phyloP scores from a whole-genome alignment of 2,797 vertebrate species.

The Sternarchorhynchus goeldii region DNA sequence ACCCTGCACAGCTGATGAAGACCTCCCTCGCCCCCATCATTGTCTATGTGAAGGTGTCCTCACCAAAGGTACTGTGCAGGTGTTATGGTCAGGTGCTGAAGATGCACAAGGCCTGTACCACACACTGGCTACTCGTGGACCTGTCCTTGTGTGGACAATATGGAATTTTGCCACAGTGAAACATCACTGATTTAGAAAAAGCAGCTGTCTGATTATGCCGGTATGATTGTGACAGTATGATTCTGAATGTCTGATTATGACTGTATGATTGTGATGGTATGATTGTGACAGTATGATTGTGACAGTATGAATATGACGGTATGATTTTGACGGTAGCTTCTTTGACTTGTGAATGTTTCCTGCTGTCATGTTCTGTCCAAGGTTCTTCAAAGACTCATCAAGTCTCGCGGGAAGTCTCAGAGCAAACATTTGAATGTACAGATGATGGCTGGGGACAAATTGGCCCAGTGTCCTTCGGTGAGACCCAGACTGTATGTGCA shows the following conservation, averaged over 20 bases:
- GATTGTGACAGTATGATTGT: too few species aligned
- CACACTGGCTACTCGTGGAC: neutral
- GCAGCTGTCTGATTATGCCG: too few species aligned
- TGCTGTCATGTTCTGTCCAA: conserved; percentile 56
- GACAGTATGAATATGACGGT: too few species aligned
- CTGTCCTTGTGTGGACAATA: too few species aligned
- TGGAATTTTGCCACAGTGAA: too few species aligned
- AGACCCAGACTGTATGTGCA: conserved; percentile 23
- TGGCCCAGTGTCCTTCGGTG: conserved; percentile 93
- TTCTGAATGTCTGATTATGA: too few species aligned
- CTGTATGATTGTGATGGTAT: too few species aligned
- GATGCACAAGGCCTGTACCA: neutral
- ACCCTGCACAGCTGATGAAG: conserved; percentile 92
- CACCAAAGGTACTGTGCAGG: conserved; percentile 82
- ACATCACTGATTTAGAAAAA: too few species aligned
- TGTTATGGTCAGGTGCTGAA: neutral
- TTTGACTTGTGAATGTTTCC: neutral
- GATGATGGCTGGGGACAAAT: conserved; percentile 96
- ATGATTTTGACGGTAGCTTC: too few species aligned
- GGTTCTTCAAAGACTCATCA: conserved; percentile 93
- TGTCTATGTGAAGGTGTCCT: conserved; percentile 96
- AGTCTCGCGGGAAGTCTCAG: conserved; percentile 94
- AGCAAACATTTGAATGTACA: conserved; percentile 97
- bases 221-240: too few species aligned
- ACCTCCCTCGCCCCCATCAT: conserved; percentile 94